Evolutionary conservation across 2,797 vertebrate genomes (phyloP), one percentile per base, ranked within the genome.

Genomic region (Acipenser ruthenus): DNA sequence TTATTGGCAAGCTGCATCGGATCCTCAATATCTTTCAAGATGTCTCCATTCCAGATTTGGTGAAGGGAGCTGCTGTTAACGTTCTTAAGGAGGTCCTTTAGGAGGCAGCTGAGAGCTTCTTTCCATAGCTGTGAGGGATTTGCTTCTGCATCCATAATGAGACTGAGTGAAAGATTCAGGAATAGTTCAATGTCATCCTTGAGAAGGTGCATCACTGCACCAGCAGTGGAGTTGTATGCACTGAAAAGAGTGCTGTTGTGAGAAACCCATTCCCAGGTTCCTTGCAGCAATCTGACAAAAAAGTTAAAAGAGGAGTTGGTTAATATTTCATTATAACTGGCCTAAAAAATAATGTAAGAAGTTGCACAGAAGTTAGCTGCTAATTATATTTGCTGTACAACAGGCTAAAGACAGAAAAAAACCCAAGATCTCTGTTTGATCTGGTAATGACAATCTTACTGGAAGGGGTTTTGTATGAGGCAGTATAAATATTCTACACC

Each of bases 1-100:
- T 72, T 60, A 1, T 18, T 70, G 49, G 79, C 52, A 50, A 73
- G 18, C 10, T 66, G 62, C n/a, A 64, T 55, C 18, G 8, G 47
- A 15, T 82, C 74, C 18, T 68, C 64, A 9, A 69, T 12, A 2
- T 18, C 69, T 11, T 73, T 71, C 9, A 67, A 70, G 12, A 71
- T 37, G 49, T 77, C 60, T 8, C 72, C 79, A 65, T 7, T 67
- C 60, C 60, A 75, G 68, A 47, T 76, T 58, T 49, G 50, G 15
- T 73, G 53, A 10, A 84, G 61, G 68, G 77, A 64, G 1, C 79
- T 69, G 0, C 63, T 69, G 12, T 79, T 82, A 59, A 84, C 69
- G 74, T 88, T 87, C 37, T 74, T 72, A n/a, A 76, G 78, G 0
- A 68, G 4, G 8, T 62, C 9, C 6, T 62, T 73, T 0, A 91